phyloP scores from a whole-genome alignment of 2,113 vertebrate species.

The Misgurnus mizolepis region DNA sequence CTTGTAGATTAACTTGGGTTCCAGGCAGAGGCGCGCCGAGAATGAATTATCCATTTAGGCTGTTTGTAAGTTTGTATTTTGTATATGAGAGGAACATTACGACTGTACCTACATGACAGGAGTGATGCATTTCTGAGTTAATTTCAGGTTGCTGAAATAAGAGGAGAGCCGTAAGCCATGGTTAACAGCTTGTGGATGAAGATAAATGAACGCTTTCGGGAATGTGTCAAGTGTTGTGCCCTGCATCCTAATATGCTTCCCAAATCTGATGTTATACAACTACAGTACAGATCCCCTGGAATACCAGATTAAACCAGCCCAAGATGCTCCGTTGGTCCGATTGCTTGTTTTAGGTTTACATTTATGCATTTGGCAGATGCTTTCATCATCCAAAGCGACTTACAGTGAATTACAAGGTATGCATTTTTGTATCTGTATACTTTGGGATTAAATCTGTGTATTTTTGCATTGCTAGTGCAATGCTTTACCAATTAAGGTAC shows the following conservation, averaged over 20 bases:
- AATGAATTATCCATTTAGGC: conserved; percentile 48
- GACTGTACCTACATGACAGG: not conserved
- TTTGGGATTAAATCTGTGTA: too few relatives aligned
- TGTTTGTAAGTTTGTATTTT: conserved; percentile 46
- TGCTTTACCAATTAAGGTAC: too few relatives aligned
- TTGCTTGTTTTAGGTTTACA: not conserved
- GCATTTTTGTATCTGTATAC: too few relatives aligned
- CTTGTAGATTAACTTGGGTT: conserved; percentile 47
- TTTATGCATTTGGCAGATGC: too few relatives aligned
- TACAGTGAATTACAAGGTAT: too few relatives aligned
- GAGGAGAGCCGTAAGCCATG: conserved; percentile 27
- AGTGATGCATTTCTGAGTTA: conserved; percentile 34
- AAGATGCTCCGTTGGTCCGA: not conserved
- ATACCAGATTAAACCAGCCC: not conserved
- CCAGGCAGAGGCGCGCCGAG: conserved; percentile 30
- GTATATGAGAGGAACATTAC: conserved; percentile 25
- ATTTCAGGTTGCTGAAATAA: conserved; percentile 15
- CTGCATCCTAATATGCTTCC: conserved; percentile 15
- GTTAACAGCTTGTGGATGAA: not conserved
- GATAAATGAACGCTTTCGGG: conserved; percentile 28
- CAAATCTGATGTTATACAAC: conserved; percentile 9
- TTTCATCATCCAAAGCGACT: too few relatives aligned
- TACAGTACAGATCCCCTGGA: not conserved
- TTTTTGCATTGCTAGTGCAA: too few relatives aligned
- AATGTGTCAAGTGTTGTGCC: conserved; percentile 4